Evolutionary conservation across 2,797 vertebrate species (phyloP), one percentile per base, ranked within the genome.

Genomic region (Sebastes hopkinsi): DNA sequence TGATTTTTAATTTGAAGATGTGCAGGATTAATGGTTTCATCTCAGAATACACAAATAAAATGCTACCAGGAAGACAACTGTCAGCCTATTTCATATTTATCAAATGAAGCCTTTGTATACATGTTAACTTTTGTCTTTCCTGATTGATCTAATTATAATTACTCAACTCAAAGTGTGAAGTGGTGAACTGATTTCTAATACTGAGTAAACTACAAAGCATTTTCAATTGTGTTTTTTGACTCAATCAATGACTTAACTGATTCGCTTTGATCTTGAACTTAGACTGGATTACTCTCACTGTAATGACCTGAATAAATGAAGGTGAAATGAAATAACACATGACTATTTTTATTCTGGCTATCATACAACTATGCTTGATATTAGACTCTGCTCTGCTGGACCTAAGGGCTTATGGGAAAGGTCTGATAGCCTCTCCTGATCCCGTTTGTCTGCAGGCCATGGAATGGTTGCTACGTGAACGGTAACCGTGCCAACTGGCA

Each of bases 261-360:
- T 27, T 18, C 4, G 2, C 6, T 60, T 50, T 25, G 42, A 32
- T 13, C 46, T 32, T 58, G 12, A 46, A 6, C 16, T 6, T 22
- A 7, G 0, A 38, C 42, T 12, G 13, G 30, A 67, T 56, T 4
- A n/a, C 4, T 42, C 4, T 38, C n/a, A n/a, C 29, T 27, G 8
- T 29, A 34, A 14, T 4, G 13, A 23, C 10, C 23, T 12, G 23
- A 60, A 8, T 16, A 36, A 30, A 56, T 23, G 3, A 34, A 29
- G 54, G 32, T 36, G 2, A 58, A 22, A n/a, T 34, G 25, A 61
- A 6, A 29, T 3, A 29, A 30, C 32, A 22, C 23, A 23, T 2
- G 25, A 8, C 52, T 89, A 69, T 87, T 88, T 83, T 36, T 60
- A 4, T 16, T n/a, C 23, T 82, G 80, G 64, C 3, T 20, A 11